Conservation (phyloP, 1,140 invertebrate species). For the Procambarus virginalis region DNA sequence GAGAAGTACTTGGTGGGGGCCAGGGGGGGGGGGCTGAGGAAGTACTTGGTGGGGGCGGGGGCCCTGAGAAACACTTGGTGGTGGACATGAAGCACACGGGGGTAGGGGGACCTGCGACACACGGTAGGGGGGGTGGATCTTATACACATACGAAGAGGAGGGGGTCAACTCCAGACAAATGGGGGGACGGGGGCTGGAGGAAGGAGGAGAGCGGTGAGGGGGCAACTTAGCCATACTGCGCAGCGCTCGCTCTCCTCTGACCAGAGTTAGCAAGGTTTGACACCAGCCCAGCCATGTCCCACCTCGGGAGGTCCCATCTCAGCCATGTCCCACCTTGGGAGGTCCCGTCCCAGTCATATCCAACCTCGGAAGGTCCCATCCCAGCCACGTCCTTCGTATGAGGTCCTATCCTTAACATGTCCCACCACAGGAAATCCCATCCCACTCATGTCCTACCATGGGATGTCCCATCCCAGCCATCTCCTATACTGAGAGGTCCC, state of each 20-base stretch:
- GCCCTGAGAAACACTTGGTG: neutral
- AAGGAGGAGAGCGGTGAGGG: too few species aligned
- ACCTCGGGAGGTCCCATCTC: neutral
- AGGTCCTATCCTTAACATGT: too few species aligned
- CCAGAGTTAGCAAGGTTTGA: constrained; percentile 14
- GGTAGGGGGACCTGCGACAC: neutral
- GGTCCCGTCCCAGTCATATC: too few species aligned
- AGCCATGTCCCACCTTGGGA: neutral
- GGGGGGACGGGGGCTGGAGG: too few species aligned
- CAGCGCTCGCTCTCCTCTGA: neutral
- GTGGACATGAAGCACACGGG: neutral
- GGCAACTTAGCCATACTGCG: neutral
- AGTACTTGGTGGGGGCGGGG: neutral
- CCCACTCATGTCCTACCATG: neutral
- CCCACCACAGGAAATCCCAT: neutral
- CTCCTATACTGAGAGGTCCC: neutral
- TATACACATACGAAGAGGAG: too few species aligned
- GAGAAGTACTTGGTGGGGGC: neutral
- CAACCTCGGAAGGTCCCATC: neutral
- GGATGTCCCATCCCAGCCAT: neutral
- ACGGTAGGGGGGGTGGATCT: neutral
- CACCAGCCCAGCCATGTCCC: constrained; percentile 8
- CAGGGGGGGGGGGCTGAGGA: too few species aligned
- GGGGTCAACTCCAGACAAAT: too few species aligned
- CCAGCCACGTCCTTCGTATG: neutral